These are phyloP conservation scores for Cercopithecus mona DNA, from an alignment of 2,113 vertebrate genomes.

Conservation along the genomic window DNA sequence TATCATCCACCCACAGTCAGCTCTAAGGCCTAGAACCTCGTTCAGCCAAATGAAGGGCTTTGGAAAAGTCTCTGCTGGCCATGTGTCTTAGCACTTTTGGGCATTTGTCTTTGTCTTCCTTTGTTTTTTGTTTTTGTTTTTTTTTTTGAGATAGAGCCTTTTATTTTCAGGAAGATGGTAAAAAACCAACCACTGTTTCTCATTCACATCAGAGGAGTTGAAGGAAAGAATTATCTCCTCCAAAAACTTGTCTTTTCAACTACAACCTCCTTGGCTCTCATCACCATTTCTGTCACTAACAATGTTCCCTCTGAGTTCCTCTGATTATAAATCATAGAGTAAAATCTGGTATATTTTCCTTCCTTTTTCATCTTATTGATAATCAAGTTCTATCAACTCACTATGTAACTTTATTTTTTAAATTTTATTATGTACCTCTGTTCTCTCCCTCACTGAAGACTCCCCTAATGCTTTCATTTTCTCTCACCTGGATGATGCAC, in stretches of 20 bases:
- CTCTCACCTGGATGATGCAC: not conserved
- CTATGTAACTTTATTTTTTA: not conserved
- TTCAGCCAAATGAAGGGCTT: not conserved
- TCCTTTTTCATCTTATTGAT: not conserved
- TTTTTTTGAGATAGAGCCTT: not conserved
- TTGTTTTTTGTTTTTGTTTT: not conserved
- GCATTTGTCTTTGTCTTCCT: not conserved
- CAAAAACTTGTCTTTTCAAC: not conserved
- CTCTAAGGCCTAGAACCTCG: not conserved
- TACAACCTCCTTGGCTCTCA: not conserved
- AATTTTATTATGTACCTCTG: not conserved
- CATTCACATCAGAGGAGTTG: not conserved
- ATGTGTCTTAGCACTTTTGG: not conserved
- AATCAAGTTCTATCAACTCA: not conserved
- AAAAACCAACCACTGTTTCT: not conserved
- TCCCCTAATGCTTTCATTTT: not conserved
- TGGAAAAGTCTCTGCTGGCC: not conserved
- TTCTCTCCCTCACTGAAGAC: not conserved
- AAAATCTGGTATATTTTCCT: not conserved
- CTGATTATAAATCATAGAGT: conserved; percentile 38
- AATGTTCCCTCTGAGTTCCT: not conserved
- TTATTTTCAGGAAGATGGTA: not conserved
- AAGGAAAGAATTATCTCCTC: not conserved
- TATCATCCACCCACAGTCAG: not conserved
- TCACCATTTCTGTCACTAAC: not conserved